A percentile compares a stretch with the other conserved stretches of the same genome.
phyloP scores from a whole-genome alignment of 2,797 vertebrate genomes.

The Sebastes umbrosus region DNA sequence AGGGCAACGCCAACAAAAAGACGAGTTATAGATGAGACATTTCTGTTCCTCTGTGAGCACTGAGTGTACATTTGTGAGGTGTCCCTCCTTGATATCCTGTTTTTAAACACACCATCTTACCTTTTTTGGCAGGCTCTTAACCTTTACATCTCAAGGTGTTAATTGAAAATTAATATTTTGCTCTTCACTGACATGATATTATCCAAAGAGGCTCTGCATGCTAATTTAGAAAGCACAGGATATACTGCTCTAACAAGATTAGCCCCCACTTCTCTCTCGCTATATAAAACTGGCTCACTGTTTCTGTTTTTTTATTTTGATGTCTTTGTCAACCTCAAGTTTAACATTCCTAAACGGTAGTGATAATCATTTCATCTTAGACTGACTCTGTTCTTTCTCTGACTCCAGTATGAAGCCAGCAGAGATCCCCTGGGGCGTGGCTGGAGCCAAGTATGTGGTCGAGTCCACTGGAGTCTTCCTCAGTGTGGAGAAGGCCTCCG shows the following conservation, averaged over 20 bases:
- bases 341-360: not conserved
- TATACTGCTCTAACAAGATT: not conserved
- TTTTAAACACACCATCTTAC: not conserved
- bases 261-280: not conserved
- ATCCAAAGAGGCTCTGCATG: not conserved
- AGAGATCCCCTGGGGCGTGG: conserved; percentile 87
- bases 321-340: not conserved
- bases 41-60: conserved; percentile 9
- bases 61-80: not conserved
- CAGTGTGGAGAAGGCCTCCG: conserved; percentile 84
- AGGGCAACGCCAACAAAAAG: conserved; percentile 6
- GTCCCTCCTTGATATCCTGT: not conserved
- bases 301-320: not conserved
- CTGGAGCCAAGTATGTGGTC: conserved; percentile 85
- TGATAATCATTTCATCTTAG: not conserved
- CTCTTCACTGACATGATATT: not conserved
- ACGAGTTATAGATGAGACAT: conserved; percentile 6
- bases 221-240: not conserved
- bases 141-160: not conserved
- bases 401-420: conserved; percentile 83
- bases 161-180: not conserved
- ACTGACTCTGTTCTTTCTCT: not conserved
- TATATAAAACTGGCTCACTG: not conserved
- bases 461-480: conserved; percentile 91
- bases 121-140: not conserved